phyloP scores from a whole-genome alignment of 2,797 vertebrate species.

The Sebastes goodei region DNA sequence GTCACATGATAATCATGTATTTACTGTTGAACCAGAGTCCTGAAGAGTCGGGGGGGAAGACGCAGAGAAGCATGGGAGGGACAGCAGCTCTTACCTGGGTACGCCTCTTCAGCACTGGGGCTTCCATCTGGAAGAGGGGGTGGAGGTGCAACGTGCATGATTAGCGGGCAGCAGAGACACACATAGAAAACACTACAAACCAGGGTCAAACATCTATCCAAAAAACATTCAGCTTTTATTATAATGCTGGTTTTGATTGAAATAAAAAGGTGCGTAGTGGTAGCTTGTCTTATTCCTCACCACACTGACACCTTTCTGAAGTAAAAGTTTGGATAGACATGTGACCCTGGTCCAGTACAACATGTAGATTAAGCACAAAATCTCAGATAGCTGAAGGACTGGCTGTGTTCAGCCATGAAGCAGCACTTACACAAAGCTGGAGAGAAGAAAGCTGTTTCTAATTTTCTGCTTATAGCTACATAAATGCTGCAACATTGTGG shows the following conservation, averaged over 20 bases:
- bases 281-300: neutral
- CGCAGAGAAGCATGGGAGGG: slow-evolving; percentile 66
- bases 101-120: slow-evolving; percentile 89
- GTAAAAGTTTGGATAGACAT: neutral
- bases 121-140: slow-evolving; percentile 92
- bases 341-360: slow-evolving; percentile 30
- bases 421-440: slow-evolving; percentile 1
- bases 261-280: neutral
- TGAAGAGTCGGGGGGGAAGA: neutral
- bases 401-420: neutral
- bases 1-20: neutral
- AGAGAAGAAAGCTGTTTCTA: neutral
- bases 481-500: neutral
- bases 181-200: slow-evolving; percentile 48
- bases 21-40: neutral
- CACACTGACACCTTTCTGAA: neutral
- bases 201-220: slow-evolving; percentile 25
- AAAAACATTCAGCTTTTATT: neutral
- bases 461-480: neutral
- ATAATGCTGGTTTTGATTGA: neutral
- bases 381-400: neutral
- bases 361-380: slow-evolving; percentile 27
- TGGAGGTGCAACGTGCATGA: slow-evolving; percentile 92
- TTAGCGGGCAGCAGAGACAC: slow-evolving; percentile 86
- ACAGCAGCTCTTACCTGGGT: slow-evolving; percentile 90